Evolutionary conservation across 2,113 vertebrate genomes (phyloP).

Genomic region (Nothocercus julius): DNA sequence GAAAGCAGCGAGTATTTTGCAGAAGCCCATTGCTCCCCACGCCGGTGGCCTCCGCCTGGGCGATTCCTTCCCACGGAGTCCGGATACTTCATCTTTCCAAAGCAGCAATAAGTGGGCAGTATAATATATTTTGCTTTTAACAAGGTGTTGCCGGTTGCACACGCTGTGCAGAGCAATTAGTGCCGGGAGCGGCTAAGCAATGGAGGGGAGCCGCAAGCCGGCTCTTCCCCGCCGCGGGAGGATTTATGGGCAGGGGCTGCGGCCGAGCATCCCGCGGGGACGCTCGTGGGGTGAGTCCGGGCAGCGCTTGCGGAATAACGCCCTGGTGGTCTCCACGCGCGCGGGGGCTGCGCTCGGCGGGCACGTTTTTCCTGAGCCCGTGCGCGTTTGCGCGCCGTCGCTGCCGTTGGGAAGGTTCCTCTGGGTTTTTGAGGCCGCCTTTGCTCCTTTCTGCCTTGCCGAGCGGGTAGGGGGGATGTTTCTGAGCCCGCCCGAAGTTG

Average conservation of each 20-base stretch:
- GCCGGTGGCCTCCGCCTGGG: not conserved
- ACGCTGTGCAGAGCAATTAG: slow-evolving; percentile 78
- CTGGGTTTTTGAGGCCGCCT: too few relatives aligned
- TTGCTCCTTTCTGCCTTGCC: too few relatives aligned
- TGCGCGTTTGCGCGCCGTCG: too few relatives aligned
- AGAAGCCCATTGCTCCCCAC: not conserved
- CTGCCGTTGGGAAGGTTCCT: too few relatives aligned
- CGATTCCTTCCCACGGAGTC: slow-evolving; percentile 25
- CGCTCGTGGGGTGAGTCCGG: too few relatives aligned
- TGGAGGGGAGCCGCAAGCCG: slow-evolving; percentile 39
- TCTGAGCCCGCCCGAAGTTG: too few relatives aligned
- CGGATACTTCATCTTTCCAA: slow-evolving; percentile 79
- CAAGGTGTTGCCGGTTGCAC: slow-evolving; percentile 81
- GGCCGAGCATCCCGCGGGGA: not conserved
- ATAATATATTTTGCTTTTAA: slow-evolving; percentile 84
- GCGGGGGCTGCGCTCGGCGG: too few relatives aligned
- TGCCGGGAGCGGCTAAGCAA: slow-evolving; percentile 75
- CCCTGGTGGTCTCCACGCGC: too few relatives aligned
- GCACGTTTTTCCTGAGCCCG: too few relatives aligned
- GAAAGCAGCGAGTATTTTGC: not conserved
- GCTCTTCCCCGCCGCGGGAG: slow-evolving; percentile 64
- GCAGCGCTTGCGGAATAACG: too few relatives aligned
- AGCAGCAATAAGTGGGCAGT: slow-evolving; percentile 77
- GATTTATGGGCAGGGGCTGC: slow-evolving; percentile 66
- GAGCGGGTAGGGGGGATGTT: too few relatives aligned